Conservation (phyloP, 2,113 vertebrate species). For the Ptychochromis oligacanthus region DNA sequence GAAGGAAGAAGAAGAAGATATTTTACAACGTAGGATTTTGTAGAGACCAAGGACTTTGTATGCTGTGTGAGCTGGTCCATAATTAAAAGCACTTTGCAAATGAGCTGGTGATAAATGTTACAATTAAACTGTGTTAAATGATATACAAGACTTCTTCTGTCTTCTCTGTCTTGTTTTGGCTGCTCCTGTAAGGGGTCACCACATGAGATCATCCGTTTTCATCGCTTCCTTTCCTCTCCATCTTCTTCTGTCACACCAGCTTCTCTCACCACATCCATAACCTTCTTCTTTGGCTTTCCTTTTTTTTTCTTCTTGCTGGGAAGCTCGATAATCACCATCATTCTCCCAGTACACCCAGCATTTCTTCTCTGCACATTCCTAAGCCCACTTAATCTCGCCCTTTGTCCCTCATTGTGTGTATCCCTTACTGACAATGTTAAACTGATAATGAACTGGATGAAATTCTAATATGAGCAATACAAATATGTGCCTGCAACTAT, state of each 20-base stretch:
- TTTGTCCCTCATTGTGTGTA: not conserved
- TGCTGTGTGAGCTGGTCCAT: not conserved
- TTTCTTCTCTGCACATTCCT: not conserved
- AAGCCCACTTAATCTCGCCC: not conserved
- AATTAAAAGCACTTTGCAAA: constrained; percentile 12
- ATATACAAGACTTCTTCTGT: not conserved
- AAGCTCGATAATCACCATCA: not conserved
- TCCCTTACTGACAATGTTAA: not conserved
- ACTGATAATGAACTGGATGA: not conserved
- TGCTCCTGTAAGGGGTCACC: not conserved
- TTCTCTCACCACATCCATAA: not conserved
- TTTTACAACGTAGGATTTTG: constrained; percentile 2
- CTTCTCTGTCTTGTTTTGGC: not conserved
- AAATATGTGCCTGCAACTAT: not conserved
- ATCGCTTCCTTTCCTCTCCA: not conserved
- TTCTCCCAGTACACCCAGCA: not conserved
- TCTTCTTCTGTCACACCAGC: not conserved
- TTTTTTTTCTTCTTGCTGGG: not conserved
- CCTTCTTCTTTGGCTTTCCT: not conserved
- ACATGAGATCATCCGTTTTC: not conserved
- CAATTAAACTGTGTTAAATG: not conserved
- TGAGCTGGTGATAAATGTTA: not conserved
- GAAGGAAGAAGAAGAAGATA: too few species aligned
- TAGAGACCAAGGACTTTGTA: not conserved
- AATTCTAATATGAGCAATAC: not conserved